phyloP scores from a whole-genome alignment of 2,888 invertebrate species.

The Abscondita cerata region DNA sequence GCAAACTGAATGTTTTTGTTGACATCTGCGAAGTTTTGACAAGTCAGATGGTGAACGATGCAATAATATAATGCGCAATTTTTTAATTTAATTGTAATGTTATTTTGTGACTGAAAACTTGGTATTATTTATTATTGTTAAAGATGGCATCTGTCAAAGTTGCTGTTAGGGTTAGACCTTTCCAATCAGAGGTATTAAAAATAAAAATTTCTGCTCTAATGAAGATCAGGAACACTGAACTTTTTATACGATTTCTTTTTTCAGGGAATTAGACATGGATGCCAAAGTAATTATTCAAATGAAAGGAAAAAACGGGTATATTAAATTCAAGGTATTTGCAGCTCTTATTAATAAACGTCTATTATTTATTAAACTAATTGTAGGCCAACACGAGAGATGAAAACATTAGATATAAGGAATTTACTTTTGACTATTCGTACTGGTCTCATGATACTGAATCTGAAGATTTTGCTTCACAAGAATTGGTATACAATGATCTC shows the following conservation, averaged over 20 bases:
- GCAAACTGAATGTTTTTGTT: constrained; percentile 16
- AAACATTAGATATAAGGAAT: constrained; percentile 73
- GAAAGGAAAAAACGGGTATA: constrained; percentile 82
- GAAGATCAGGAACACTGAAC: constrained; percentile 24
- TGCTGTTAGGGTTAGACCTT: constrained; percentile 89
- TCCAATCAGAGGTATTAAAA: constrained; percentile 78
- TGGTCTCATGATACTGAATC: constrained; percentile 81
- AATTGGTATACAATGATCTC: constrained; percentile 79
- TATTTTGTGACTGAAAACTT: constrained; percentile 12
- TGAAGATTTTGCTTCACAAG: constrained; percentile 79
- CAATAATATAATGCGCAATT: constrained; percentile 9
- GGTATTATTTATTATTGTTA: neutral
- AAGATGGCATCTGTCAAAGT: constrained; percentile 91
- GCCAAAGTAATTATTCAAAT: constrained; percentile 85
- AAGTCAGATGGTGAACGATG: constrained; percentile 19
- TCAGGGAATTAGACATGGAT: constrained; percentile 85
- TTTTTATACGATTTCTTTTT: constrained; percentile 54
- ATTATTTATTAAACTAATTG: constrained; percentile 8
- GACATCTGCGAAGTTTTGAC: constrained; percentile 7
- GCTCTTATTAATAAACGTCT: neutral
- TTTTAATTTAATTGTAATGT: constrained; percentile 16
- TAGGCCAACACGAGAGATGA: constrained; percentile 57
- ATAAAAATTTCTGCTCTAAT: constrained; percentile 21
- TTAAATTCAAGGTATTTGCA: constrained; percentile 60
- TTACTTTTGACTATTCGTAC: constrained; percentile 89